phyloP scores from a whole-genome alignment of 2,888 invertebrate species.

The Scelioninae gen. 1 region DNA sequence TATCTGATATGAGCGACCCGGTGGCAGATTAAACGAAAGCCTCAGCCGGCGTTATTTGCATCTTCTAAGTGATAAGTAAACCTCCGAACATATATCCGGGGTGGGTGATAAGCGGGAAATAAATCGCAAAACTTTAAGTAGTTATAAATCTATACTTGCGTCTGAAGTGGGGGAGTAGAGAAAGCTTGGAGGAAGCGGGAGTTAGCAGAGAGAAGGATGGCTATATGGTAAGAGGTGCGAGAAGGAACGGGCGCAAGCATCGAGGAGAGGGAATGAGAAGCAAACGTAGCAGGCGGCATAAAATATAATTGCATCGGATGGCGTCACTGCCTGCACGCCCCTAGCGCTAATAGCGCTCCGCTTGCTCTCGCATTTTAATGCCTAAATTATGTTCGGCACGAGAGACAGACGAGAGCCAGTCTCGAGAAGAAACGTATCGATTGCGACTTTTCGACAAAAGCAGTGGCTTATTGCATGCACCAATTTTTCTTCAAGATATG shows the following conservation, averaged over 20 bases:
- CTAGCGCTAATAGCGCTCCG: slow-evolving; percentile 80
- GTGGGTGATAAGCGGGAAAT: slow-evolving; percentile 84
- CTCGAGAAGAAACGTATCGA: slow-evolving; percentile 71
- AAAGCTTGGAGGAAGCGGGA: slow-evolving; percentile 67
- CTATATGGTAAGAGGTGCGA: slow-evolving; percentile 51
- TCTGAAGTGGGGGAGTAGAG: slow-evolving; percentile 73
- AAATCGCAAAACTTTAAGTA: slow-evolving; percentile 84
- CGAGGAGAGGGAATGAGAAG: slow-evolving; percentile 67
- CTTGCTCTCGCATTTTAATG: slow-evolving; percentile 83
- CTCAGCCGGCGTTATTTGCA: slow-evolving; percentile 79
- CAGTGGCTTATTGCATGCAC: slow-evolving; percentile 45
- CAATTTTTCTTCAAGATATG: slow-evolving; percentile 17
- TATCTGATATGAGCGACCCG: slow-evolving; percentile 75
- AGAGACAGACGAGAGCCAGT: slow-evolving; percentile 79
- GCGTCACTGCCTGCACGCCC: slow-evolving; percentile 81
- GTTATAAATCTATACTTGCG: slow-evolving; percentile 84
- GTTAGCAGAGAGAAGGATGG: slow-evolving; percentile 52
- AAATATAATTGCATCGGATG: slow-evolving; percentile 84
- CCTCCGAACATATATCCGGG: slow-evolving; percentile 82
- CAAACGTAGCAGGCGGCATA: slow-evolving; percentile 82
- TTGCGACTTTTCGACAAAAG: slow-evolving; percentile 64
- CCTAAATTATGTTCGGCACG: slow-evolving; percentile 83
- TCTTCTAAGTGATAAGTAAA: slow-evolving; percentile 84
- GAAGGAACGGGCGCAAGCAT: slow-evolving; percentile 47
- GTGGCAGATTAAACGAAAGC: slow-evolving; percentile 78